These are phyloP conservation scores for Microtus californicus DNA, from an alignment of 2,797 vertebrate genomes.

Conservation along the genomic window DNA sequence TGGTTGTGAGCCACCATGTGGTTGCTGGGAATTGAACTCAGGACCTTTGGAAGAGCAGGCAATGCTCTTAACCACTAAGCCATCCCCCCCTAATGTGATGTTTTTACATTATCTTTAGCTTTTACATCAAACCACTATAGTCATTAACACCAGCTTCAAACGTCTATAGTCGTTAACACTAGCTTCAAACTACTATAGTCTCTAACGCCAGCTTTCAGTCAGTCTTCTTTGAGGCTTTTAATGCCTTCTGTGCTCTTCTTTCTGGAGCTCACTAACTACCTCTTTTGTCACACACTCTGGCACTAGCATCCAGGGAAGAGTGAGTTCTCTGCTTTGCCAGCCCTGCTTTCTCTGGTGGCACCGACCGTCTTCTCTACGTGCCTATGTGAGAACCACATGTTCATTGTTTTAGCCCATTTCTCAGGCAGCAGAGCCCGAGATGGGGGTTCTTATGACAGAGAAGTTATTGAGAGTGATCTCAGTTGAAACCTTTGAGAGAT, in stretches of 20 bases:
- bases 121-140: not conserved
- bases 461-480: not conserved
- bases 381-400: not conserved
- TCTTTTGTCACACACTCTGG: conserved; percentile 6
- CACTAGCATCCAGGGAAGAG: not conserved
- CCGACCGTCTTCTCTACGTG: not conserved
- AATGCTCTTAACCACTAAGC: too few species aligned
- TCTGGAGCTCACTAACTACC: not conserved
- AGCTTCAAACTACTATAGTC: not conserved
- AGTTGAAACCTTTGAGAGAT: not conserved
- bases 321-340: not conserved
- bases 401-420: not conserved
- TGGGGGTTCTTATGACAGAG: not conserved
- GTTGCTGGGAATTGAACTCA: too few species aligned
- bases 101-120: not conserved
- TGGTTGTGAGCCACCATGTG: too few species aligned
- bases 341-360: conserved; percentile 9
- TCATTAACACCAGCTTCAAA: not conserved
- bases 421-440: conserved; percentile 15
- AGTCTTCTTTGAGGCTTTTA: not conserved
- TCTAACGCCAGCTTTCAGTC: not conserved
- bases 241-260: conserved; percentile 10
- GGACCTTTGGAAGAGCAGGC: too few species aligned
- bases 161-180: not conserved
- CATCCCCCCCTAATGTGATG: not conserved